Conservation (phyloP, 2,797 vertebrate genomes). For the Calcarius lapponicus region DNA sequence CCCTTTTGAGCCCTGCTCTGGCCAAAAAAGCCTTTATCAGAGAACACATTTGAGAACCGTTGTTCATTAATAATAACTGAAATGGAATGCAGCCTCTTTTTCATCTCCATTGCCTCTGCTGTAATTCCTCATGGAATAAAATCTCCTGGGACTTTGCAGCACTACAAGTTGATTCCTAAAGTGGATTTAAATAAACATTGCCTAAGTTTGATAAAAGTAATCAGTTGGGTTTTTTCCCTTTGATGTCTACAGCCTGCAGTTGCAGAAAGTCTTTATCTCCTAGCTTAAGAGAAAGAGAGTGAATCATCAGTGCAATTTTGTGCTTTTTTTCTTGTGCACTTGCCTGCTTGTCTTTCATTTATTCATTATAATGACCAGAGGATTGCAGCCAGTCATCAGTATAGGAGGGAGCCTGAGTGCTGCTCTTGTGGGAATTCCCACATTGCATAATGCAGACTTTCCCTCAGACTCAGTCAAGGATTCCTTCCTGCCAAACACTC, state of each 20-base stretch:
- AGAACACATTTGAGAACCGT: neutral
- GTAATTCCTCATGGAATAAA: neutral
- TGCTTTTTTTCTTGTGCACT: neutral
- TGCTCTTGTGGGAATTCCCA: neutral
- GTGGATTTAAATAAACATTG: neutral
- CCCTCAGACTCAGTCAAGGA: neutral
- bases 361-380: neutral
- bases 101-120: neutral
- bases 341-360: neutral
- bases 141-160: neutral
- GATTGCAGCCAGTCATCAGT: neutral
- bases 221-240: neutral
- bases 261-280: neutral
- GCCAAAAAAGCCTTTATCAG: slow-evolving; percentile 35
- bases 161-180: neutral
- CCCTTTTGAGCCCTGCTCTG: neutral
- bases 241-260: neutral
- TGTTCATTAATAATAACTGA: neutral
- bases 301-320: neutral
- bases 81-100: neutral
- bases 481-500: neutral
- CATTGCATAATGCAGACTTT: neutral
- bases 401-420: neutral
- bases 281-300: neutral
- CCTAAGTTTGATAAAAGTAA: neutral